Conservation (phyloP, 2,888 invertebrate species). For the Horisme vitalbata region DNA sequence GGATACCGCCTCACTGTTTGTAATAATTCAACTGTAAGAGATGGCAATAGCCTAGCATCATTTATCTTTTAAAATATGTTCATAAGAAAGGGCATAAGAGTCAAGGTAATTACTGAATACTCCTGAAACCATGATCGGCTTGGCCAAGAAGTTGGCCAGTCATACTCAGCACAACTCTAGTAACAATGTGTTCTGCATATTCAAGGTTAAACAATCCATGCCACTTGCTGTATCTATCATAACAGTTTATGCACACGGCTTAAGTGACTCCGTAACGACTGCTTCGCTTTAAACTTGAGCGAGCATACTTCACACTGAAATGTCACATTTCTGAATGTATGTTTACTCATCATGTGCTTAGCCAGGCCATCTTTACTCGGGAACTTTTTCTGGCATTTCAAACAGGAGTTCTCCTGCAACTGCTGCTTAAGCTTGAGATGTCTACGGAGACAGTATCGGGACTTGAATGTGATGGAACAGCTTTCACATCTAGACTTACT, state of each 20-base stretch:
- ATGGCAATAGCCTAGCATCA: too few relatives aligned
- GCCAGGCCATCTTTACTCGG: slow-evolving; percentile 57
- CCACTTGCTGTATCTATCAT: slow-evolving; percentile 47
- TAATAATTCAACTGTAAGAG: too few relatives aligned
- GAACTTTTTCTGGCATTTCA: slow-evolving; percentile 73
- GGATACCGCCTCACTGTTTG: too few relatives aligned
- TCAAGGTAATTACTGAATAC: too few relatives aligned
- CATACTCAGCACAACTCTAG: too few relatives aligned
- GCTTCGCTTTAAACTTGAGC: slow-evolving; percentile 68
- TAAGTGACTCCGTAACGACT: slow-evolving; percentile 61
- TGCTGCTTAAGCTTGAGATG: slow-evolving; percentile 69
- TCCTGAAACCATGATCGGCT: too few relatives aligned
- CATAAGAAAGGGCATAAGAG: too few relatives aligned
- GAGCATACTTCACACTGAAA: slow-evolving; percentile 68
- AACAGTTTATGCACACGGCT: slow-evolving; percentile 68
- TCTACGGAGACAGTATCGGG: slow-evolving; percentile 67
- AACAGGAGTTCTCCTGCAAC: slow-evolving; percentile 65
- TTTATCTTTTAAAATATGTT: too few relatives aligned
- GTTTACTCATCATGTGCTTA: slow-evolving; percentile 68
- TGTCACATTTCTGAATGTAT: slow-evolving; percentile 62
- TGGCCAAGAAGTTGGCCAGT: too few relatives aligned
- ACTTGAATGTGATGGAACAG: slow-evolving; percentile 73
- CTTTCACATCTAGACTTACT: slow-evolving; percentile 71
- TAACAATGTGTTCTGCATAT: too few relatives aligned
- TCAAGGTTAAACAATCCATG: too few relatives aligned